phyloP scores from a whole-genome alignment of 2,888 invertebrate genomes.

The Mythimna loreyi region DNA sequence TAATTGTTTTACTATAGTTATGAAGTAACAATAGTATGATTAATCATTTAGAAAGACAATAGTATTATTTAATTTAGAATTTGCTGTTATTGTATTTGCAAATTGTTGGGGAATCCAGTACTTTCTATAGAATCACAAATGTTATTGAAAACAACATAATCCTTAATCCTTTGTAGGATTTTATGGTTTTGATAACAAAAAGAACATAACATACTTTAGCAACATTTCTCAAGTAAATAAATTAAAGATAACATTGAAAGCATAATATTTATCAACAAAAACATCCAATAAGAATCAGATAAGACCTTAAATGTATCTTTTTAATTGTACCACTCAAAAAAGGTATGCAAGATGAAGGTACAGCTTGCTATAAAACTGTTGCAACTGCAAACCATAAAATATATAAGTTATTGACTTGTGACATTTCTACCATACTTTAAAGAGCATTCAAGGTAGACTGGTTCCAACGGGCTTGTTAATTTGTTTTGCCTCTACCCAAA shows the following conservation, averaged over 20 bases:
- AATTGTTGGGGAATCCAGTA: not conserved
- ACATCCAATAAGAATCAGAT: not conserved
- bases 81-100: not conserved
- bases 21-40: not conserved
- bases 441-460: constrained; percentile 45
- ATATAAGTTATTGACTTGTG: constrained; percentile 35
- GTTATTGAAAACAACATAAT: not conserved
- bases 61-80: not conserved
- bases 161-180: not conserved
- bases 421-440: constrained; percentile 37
- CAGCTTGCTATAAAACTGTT: not conserved
- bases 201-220: not conserved
- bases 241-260: not conserved
- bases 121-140: not conserved
- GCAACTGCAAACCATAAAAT: constrained; percentile 31
- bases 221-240: not conserved
- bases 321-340: not conserved
- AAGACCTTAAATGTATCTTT: not conserved
- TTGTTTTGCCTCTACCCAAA: constrained; percentile 17
- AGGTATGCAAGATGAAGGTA: not conserved
- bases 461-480: constrained; percentile 18
- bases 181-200: not conserved
- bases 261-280: not conserved
- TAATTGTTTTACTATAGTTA: not conserved
- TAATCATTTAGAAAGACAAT: not conserved